Evolutionary conservation across 2,113 vertebrate genomes (phyloP), one percentile per base, ranked within the genome.

Genomic region (Hoplias malabaricus): DNA sequence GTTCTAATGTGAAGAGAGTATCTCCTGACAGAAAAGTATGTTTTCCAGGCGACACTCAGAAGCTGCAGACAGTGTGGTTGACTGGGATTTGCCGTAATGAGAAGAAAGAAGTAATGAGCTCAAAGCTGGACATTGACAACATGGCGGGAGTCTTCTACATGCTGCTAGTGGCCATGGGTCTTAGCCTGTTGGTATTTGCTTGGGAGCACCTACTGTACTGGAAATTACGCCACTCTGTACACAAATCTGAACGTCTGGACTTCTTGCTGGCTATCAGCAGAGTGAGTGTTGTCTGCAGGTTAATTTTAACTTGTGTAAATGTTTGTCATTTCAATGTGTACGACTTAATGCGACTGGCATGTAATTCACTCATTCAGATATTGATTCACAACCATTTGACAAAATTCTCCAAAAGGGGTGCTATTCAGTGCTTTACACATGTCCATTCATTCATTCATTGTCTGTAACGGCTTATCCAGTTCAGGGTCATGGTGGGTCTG

Each of bases 121-220:
- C 95, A 78, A 99, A 99, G 86, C 89, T 99, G 86, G 98, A 99
- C 87, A 98, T 99, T 0, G 98, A 99, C 91, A 99, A 99, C 91
- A 99, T 99, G 98, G 97, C 98, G 0, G 98, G 98, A 0, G 98
- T 98, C 62, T 99, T 99, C 93, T 99, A 99, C 88, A 99, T 99
- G 98, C 92, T 99, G 86, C 89, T 99, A 1, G 98, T 99, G 81
- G 98, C 98, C 85, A 99, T 99, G 97, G 98, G 97, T 43, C 92
- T 99, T 72, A 98, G 97, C 80, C 90, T 99, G 82, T 91, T 99
- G 82, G 97, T 99, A 70, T 99, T 99, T 0, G 93, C 96, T 54
- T 98, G 96, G 96, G 98, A 99, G 76, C 98, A 99, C 66, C 90
- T 99, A 0, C 94, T 99, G 69, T 98, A 98, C 86, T 96, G 97